Conservation (phyloP, 2,888 invertebrate species). For the Melieria crassipennis region DNA sequence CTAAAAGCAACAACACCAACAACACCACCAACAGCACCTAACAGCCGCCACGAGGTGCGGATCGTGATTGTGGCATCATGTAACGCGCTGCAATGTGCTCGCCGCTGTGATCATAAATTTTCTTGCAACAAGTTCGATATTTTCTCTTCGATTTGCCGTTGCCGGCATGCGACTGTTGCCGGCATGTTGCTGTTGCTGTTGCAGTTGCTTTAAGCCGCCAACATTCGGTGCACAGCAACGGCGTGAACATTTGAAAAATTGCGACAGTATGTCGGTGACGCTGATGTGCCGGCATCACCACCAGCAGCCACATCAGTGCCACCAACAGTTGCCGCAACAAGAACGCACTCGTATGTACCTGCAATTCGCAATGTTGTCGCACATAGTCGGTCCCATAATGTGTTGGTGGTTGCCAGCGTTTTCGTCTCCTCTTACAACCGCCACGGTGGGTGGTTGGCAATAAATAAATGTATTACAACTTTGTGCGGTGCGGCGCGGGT, state of each 20-base stretch:
- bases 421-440: conserved; percentile 18
- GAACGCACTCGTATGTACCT: background rate
- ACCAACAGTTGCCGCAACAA: background rate
- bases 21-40: too few species aligned
- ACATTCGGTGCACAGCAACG: background rate
- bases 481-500: background rate
- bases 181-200: background rate
- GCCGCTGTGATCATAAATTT: conserved; percentile 34
- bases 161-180: conserved; percentile 11
- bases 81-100: conserved; percentile 37
- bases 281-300: too few species aligned
- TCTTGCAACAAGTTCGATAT: conserved; percentile 28
- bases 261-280: background rate
- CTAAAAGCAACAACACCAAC: too few species aligned
- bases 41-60: conserved; percentile 3
- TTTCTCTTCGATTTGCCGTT: conserved; percentile 26
- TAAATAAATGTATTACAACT: conserved; percentile 30
- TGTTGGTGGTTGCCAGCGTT: too few species aligned
- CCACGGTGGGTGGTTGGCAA: conserved; percentile 29
- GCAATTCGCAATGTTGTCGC: background rate
- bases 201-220: background rate
- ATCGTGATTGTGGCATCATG: conserved; percentile 51
- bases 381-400: background rate
- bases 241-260: background rate
- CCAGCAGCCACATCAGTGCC: background rate